Percentiles rank a stretch among this genome's conserved stretches.
phyloP scores from a whole-genome alignment of 2,888 invertebrate species.

The Phalera bucephala region DNA sequence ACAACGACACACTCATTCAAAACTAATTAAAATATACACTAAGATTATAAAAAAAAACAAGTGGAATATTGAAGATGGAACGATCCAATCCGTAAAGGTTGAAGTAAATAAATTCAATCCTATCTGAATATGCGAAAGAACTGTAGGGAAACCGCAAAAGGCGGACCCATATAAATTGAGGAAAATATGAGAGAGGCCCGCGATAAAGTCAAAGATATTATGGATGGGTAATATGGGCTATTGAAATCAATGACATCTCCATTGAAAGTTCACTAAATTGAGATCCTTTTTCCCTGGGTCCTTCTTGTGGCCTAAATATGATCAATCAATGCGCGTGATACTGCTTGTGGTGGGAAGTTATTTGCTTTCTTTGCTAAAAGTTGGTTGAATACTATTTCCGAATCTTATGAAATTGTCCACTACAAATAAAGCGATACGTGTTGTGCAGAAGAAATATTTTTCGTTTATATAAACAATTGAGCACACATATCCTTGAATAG shows the following conservation, averaged over 20 bases:
- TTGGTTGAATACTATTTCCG: too few relatives aligned
- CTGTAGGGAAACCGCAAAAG: constrained; percentile 61
- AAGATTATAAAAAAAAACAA: too few relatives aligned
- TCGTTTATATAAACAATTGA: too few relatives aligned
- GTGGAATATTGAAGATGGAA: constrained; percentile 37
- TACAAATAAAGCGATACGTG: too few relatives aligned
- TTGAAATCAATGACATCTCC: constrained; percentile 75
- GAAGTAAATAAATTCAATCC: constrained; percentile 57
- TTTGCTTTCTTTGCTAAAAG: too few relatives aligned
- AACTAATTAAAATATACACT: too few relatives aligned
- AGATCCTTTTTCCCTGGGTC: constrained; percentile 33
- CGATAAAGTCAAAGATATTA: constrained; percentile 72
- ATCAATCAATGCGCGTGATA: too few relatives aligned
- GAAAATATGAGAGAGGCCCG: constrained; percentile 59
- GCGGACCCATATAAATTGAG: constrained; percentile 65
- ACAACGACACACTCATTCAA: too few relatives aligned
- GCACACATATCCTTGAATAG: too few relatives aligned
- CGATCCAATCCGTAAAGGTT: constrained; percentile 39
- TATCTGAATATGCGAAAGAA: constrained; percentile 60
- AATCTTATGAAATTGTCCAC: too few relatives aligned
- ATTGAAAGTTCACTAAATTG: constrained; percentile 68
- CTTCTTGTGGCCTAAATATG: constrained; percentile 18
- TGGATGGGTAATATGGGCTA: constrained; percentile 63
- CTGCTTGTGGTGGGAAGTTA: too few relatives aligned
- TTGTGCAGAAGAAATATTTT: too few relatives aligned